Conservation (phyloP, 1,140 invertebrate species). For the Tigriopus japonicus region DNA sequence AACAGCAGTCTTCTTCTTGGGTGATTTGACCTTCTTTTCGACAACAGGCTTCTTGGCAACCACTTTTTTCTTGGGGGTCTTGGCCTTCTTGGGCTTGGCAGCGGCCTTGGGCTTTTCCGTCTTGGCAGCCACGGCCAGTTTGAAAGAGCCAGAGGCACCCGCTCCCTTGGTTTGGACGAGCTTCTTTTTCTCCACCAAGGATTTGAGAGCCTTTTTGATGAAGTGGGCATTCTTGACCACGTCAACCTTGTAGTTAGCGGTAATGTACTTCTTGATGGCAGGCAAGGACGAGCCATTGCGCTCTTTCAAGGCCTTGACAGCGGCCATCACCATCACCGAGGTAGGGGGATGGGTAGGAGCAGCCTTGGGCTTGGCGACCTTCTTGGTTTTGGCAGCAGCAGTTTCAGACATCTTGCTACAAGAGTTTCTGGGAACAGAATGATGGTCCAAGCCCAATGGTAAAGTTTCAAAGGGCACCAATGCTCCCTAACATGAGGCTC, state of each 20-base stretch:
- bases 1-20: slow-evolving; percentile 17
- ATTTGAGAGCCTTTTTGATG: no score
- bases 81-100: no score
- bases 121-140: slow-evolving; percentile 27
- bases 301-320: slow-evolving; percentile 38
- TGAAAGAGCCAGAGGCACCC: slow-evolving; percentile 39
- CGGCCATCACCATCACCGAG: slow-evolving; percentile 30
- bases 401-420: no score
- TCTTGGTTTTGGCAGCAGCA: slow-evolving; percentile 12
- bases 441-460: no score
- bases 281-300: slow-evolving; percentile 36
- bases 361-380: slow-evolving; percentile 16
- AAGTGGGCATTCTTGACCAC: no score
- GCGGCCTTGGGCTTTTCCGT: slow-evolving; percentile 15
- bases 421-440: no score
- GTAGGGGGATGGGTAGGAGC: slow-evolving; percentile 23
- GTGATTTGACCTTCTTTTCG: slow-evolving; percentile 20
- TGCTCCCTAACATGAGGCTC: no score
- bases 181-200: no score
- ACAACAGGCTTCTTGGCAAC: no score
- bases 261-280: slow-evolving; percentile 43
- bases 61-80: no score
- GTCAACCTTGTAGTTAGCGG: slow-evolving; percentile 35
- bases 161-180: no score
- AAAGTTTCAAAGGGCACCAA: no score